These are phyloP conservation scores for Phortica magna DNA, from an alignment of 2,888 invertebrate species.

Conservation along the genomic window DNA sequence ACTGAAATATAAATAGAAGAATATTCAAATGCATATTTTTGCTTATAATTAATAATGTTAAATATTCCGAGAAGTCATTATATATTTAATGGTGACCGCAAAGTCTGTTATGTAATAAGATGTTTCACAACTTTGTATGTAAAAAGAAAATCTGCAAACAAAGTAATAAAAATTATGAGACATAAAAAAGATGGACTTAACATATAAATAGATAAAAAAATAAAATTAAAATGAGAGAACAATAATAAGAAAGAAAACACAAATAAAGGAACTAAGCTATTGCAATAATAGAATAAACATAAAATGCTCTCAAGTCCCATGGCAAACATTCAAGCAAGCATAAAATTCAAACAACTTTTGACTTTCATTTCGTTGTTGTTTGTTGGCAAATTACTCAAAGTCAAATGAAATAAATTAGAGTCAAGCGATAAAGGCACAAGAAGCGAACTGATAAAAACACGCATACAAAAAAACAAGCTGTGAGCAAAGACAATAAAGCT, in stretches of 20 bases:
- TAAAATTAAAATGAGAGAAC: not conserved
- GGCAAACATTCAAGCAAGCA: not conserved
- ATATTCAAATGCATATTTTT: no score
- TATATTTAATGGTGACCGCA: no score
- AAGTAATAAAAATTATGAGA: no score
- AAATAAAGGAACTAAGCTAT: not conserved
- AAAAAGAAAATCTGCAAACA: no score
- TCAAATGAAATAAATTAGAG: constrained; percentile 38
- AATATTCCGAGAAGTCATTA: no score
- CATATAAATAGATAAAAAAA: not conserved
- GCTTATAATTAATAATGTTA: no score
- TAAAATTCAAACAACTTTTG: not conserved
- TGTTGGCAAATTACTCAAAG: constrained; percentile 33
- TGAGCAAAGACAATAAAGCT: not conserved
- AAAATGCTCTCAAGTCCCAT: not conserved
- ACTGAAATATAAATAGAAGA: no score
- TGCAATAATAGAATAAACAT: not conserved
- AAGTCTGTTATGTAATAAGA: no score
- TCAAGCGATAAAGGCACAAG: constrained; percentile 22
- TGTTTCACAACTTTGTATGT: no score
- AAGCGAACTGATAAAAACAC: constrained; percentile 25
- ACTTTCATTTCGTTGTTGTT: constrained; percentile 7
- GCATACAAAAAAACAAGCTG: not conserved
- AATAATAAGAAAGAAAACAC: not conserved
- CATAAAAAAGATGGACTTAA: not conserved